Evolutionary conservation across 1,140 invertebrate genomes (phyloP).

Genomic region (Drosophila orosa): DNA sequence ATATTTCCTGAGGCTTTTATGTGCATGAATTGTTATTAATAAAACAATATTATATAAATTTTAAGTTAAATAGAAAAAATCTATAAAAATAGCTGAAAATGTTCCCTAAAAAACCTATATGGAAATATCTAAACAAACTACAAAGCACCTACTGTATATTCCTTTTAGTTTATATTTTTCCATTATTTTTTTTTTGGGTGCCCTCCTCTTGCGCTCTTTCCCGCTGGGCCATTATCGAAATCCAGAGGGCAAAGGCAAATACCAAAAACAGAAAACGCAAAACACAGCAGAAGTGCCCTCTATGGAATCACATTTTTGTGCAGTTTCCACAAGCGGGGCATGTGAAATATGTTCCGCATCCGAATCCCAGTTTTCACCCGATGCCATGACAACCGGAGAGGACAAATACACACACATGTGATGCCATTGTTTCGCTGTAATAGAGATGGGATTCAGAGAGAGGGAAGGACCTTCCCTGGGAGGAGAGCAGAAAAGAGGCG

Average conservation of each 20-base stretch:
- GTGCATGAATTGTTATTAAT: too few species aligned
- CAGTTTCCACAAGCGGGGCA: conserved; percentile 33
- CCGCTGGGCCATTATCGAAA: conserved; percentile 66
- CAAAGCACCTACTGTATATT: conserved; percentile 27
- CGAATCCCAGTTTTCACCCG: conserved; percentile 38
- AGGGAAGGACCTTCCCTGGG: conserved; percentile 5
- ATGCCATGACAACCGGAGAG: conserved; percentile 42
- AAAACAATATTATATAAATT: not conserved
- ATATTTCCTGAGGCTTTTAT: too few species aligned
- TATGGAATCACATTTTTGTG: conserved; percentile 45
- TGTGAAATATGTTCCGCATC: conserved; percentile 60
- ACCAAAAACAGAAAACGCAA: conserved; percentile 8
- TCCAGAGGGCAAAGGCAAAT: conserved; percentile 21
- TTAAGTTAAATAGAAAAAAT: not conserved
- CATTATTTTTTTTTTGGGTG: conserved; percentile 37
- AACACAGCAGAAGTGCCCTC: conserved; percentile 38
- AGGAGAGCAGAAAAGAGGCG: conserved; percentile 14
- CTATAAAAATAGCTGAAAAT: not conserved
- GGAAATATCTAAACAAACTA: not conserved
- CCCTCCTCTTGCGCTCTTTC: conserved; percentile 28
- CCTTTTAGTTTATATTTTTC: conserved; percentile 8
- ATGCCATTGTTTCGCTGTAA: conserved; percentile 48
- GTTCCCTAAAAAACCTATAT: not conserved
- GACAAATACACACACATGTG: conserved; percentile 25
- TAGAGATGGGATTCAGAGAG: conserved; percentile 33